Base-by-base conservation (phyloP, 2,888 invertebrate species). In the Quadriops clusia region DNA sequence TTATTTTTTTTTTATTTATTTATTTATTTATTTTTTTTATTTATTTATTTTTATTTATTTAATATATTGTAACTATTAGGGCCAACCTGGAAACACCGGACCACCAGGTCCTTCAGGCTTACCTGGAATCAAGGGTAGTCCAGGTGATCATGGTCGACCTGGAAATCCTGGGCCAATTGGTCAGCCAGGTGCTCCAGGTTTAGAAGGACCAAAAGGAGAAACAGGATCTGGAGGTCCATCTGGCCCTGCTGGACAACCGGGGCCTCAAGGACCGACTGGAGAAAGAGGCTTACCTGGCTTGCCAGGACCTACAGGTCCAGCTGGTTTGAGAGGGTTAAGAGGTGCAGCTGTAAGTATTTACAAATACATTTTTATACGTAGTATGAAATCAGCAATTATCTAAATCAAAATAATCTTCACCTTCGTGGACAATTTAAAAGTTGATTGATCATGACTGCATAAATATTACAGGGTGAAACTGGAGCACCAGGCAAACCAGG, bases 171-270 rank as follows among this genome's bases (percentile, higher is more conserved):
- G 84, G 1, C 66, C 69, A 2, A 67, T 72, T 33, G 86, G 87
- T 3, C 62, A 71, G 11, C 74, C 78, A 16, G 86, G 87, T 10
- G 61, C 71, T 3, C 70, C 72, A 8, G 87, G 86, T 17, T 51
- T 64, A 3, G 80, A 83, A 49, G 84, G 84, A 23, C 60, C 65
- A 12, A 84, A 82, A 57, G 87, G 85, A 7, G 82, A 83, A 49
- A 64, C 72, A 24, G 81, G 82, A 8, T 67, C 68, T 16, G 74
- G 74, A 47, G 77, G 84, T 4, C 68, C 74, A 28, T 48, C 71
- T 23, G 89, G 90, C 8, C 70, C 70, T 1, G 62, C 70, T 26
- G 86, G 84, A 5, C 70, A 68, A n/a, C 58, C 65, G 37, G 86
- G 85, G 9, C 72, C 76, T 0, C 68, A 73, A 28, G 86, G 82